A percentile compares a stretch with the other conserved stretches of the same genome.
Evolutionary conservation across 2,888 invertebrate genomes (phyloP).

Genomic region (Cremastinae sp.): DNA sequence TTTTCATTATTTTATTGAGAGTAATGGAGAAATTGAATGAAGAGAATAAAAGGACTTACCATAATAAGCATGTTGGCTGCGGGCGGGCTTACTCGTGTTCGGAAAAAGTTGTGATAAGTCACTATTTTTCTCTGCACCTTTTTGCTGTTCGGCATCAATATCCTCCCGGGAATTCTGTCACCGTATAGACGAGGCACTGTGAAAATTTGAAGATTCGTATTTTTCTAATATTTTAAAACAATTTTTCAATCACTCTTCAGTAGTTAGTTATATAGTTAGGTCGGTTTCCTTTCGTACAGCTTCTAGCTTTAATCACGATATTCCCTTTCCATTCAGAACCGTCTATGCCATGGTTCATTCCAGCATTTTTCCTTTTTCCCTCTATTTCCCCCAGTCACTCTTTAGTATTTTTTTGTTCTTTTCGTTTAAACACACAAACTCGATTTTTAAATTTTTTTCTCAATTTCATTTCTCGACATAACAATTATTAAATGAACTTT

Average conservation of each 20-base stretch:
- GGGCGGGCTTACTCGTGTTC: slow-evolving; percentile 87
- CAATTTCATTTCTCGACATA: not conserved
- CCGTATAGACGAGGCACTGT: slow-evolving; percentile 83
- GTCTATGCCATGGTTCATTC: no score
- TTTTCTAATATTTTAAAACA: not conserved
- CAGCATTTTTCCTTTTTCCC: no score
- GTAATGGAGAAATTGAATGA: not conserved
- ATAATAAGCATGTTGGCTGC: slow-evolving; percentile 91
- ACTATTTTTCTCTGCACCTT: slow-evolving; percentile 87
- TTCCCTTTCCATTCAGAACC: no score
- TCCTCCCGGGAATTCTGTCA: slow-evolving; percentile 82
- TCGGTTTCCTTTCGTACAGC: no score
- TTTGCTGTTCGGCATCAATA: slow-evolving; percentile 82
- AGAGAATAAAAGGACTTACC: slow-evolving; percentile 83
- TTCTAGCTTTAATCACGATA: no score
- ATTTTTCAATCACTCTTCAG: no score
- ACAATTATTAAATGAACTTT: not conserved
- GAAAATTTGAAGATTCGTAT: slow-evolving; percentile 50
- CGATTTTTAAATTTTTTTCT: not conserved
- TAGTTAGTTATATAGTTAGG: no score
- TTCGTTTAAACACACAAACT: no score
- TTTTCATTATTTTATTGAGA: no score
- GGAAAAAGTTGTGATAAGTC: slow-evolving; percentile 88
- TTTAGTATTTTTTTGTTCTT: no score
- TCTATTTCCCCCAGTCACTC: no score